Evolutionary conservation across 2,888 invertebrate genomes (phyloP), one percentile per base, ranked within the genome.

Genomic region (Drosophila rellima): DNA sequence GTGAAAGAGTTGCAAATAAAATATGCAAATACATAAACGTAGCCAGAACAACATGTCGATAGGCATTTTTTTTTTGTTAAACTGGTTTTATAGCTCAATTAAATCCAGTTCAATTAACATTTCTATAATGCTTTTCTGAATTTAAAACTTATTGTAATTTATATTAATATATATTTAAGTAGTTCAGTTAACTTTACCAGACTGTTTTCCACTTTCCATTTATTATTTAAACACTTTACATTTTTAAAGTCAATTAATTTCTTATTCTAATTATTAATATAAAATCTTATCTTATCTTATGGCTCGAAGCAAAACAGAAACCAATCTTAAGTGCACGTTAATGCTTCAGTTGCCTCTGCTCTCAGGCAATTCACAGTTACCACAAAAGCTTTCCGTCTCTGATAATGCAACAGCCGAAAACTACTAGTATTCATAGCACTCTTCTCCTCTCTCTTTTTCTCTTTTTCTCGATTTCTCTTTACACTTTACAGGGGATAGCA

Each of bases 401-500:
- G 18, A 31, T 31, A 47, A 47, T 17, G 29, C 47, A 48, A 31
- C 29, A 29, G 20, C 20, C n/a, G 26, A 52, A 40, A 40, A 31
- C 29, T 26, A 17, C 17, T 13, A 13, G 1, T 40, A 52, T 26
- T 17, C 13, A 35, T 23, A 6, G 3, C 4, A 4, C 17, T 18
- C 20, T 40, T 2, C 40, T 40, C 10, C 3, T 15, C 20, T 37
- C 39, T 15, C 26, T 44, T 37, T 35, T 33, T 63, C 57, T 13
- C 37, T 55, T 26, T 51, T 20, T 42, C 40, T 29, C 42, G 60
- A 55, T 31, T 15, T 18, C n/a, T 13, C 13, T 7, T 33, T 17
- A 29, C 26, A n/a, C n/a, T 2, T 54, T 55, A 17, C 65, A 88
- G 85, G 70, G 60, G 84, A 85, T 59, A 75, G 73, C 45, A 65